Base-by-base conservation (phyloP, 2,113 vertebrate genomes). In the Sardina pilchardus region DNA sequence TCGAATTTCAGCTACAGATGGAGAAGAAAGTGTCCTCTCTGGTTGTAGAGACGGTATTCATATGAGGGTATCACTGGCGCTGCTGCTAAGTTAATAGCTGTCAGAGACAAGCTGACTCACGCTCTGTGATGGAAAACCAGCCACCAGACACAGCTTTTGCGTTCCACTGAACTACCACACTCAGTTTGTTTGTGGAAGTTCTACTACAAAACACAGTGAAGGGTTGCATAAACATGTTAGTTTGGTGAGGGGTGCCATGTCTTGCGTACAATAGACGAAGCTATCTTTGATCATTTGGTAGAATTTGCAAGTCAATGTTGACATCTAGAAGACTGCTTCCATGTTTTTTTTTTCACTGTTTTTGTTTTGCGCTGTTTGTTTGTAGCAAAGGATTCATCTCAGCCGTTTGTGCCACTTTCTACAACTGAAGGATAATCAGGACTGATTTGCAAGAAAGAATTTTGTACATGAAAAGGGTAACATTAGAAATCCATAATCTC, bases 381-480 rank as follows among this genome's bases (percentile, higher is more conserved):
- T 71, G 71, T 78, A 78, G 30, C 30, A 34, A 78, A 12, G 71
- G 71, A 78, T 78, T 78, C 30, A 16, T 78, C 71, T 78, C 30
- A 78, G 71, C 71, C 71, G 71, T 36, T 78, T 78, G 71, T 78
- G 71, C 71, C 71, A 78, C 71, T 78, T 78, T 63, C 59, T n/a
- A 26, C 6, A 63, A 63, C 59, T 63, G 21, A 63, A 63, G 59
- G 59, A 26, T 63, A 63, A 63, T 63, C 59, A 63, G 59, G 21
- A 47, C 8, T 47, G 45, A 47, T 47, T 12, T 59, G 19, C 19
- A 24, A 59, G 53, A 59, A 24, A 19, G 53, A 59, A 39, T 78
- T 78, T 78, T 78, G 26, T 78, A 78, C 30, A 78, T 34, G 12
- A 34, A 78, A 78, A 78, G 30, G 26, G 34, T 78, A 26, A 30